Conservation (phyloP, 2,888 invertebrate genomes). For the Callosobruchus maculatus region DNA sequence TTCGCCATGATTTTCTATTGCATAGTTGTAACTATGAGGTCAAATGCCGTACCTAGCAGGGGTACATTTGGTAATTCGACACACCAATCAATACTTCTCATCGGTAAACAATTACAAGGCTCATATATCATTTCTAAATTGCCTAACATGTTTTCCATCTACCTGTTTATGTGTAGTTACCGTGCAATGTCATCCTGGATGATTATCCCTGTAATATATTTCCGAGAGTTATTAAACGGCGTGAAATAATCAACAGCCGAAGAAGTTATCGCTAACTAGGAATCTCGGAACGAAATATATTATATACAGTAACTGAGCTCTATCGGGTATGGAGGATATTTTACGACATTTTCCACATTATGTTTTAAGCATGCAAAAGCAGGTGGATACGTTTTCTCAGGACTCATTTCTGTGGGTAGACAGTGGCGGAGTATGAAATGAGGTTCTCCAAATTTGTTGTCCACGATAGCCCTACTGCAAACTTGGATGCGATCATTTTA, state of each 20-base stretch:
- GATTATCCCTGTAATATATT: background rate
- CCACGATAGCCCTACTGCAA: too few species aligned
- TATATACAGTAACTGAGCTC: background rate
- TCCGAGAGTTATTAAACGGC: background rate
- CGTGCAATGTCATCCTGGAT: background rate
- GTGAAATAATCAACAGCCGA: background rate
- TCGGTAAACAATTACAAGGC: background rate
- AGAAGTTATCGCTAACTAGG: background rate
- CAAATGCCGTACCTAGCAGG: background rate
- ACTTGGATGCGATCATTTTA: too few species aligned
- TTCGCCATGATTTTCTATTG: too few species aligned
- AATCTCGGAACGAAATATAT: background rate
- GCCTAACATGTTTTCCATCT: background rate
- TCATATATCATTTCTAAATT: background rate
- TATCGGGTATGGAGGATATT: background rate
- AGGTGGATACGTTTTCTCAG: background rate
- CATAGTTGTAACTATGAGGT: too few species aligned
- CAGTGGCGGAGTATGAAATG: background rate
- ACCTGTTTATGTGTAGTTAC: background rate
- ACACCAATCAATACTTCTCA: background rate
- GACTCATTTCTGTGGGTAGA: background rate
- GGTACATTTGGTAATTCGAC: background rate
- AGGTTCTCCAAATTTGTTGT: too few species aligned
- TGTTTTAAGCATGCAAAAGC: background rate
- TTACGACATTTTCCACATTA: background rate